Conservation (phyloP, 2,888 invertebrate genomes). For the Latrodectus elegans region DNA sequence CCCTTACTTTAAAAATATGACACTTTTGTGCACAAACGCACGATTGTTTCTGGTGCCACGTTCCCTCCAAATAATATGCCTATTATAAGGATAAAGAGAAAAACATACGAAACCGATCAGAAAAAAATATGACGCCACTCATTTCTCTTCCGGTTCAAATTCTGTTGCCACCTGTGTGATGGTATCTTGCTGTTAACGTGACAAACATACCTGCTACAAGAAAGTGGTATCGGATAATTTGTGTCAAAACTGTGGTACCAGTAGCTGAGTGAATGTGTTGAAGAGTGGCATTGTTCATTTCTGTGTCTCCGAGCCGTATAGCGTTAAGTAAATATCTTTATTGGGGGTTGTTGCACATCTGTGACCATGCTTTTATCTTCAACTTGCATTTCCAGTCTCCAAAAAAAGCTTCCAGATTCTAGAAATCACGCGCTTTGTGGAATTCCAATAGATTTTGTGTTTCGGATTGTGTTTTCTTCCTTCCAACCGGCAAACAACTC, state of each 20-base stretch:
- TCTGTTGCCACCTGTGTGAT: slow-evolving; percentile 15
- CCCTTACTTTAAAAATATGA: background rate
- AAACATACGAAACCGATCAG: background rate
- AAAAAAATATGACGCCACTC: slow-evolving; percentile 20
- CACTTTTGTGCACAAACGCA: slow-evolving; percentile 4
- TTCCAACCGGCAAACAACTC: background rate
- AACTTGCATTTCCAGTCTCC: slow-evolving; percentile 9
- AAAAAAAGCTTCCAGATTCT: slow-evolving; percentile 3
- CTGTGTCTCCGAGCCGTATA: slow-evolving; percentile 6
- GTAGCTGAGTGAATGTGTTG: slow-evolving; percentile 1
- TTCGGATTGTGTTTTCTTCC: slow-evolving; percentile 16
- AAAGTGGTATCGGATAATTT: slow-evolving; percentile 4
- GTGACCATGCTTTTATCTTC: slow-evolving; percentile 8
- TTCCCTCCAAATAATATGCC: slow-evolving; percentile 11
- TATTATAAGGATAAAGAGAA: slow-evolving; percentile 1
- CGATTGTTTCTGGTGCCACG: slow-evolving; percentile 4
- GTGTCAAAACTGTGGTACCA: slow-evolving; percentile 10
- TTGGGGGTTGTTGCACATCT: slow-evolving; percentile 20
- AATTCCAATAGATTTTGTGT: slow-evolving; percentile 6
- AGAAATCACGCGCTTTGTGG: slow-evolving; percentile 17
- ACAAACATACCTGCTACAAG: background rate
- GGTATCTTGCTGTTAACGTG: slow-evolving; percentile 6
- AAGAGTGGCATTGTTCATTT: slow-evolving; percentile 7
- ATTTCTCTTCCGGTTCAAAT: slow-evolving; percentile 3
- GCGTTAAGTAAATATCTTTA: slow-evolving; percentile 11